phyloP scores from a whole-genome alignment of 1,140 invertebrate genomes.

The Pseudoatta argentina region DNA sequence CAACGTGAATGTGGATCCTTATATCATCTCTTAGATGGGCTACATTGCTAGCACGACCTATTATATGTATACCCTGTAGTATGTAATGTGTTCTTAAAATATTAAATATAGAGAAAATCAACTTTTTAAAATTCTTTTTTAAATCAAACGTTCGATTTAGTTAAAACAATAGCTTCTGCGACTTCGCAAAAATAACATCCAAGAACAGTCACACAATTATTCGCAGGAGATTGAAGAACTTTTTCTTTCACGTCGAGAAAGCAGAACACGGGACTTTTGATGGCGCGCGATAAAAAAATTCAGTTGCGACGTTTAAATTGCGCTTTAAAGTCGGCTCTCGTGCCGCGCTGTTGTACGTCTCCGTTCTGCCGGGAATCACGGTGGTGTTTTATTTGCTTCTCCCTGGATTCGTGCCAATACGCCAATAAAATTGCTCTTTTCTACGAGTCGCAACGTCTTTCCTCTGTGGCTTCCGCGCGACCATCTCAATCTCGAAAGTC shows the following conservation, averaged over 20 bases:
- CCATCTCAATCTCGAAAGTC: conserved; percentile 68
- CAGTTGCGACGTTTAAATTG: conserved; percentile 74
- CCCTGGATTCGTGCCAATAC: conserved; percentile 75
- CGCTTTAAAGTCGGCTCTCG: conserved; percentile 70
- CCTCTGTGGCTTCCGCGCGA: conserved; percentile 54
- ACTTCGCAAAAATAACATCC: background rate
- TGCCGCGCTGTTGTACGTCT: conserved; percentile 35
- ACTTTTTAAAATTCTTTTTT: background rate
- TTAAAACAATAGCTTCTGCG: conserved; percentile 4
- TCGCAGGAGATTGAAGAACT: conserved; percentile 38
- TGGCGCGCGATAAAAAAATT: conserved; percentile 58
- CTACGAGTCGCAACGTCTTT: conserved; percentile 70
- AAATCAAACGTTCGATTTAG: background rate
- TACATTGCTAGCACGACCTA: conserved; percentile 13
- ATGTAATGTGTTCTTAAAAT: background rate
- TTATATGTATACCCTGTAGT: background rate
- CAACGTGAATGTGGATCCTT: conserved; percentile 68
- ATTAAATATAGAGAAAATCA: background rate
- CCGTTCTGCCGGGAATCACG: conserved; percentile 37
- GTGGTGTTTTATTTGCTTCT: conserved; percentile 68
- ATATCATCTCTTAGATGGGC: conserved; percentile 67
- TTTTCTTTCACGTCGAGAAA: conserved; percentile 24
- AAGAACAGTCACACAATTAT: conserved; percentile 17
- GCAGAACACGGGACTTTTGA: conserved; percentile 7
- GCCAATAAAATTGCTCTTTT: conserved; percentile 75